A percentile compares a stretch with the other conserved stretches of the same genome.
These are phyloP conservation scores for Selenia dentaria DNA, from an alignment of 2,888 invertebrate species.

Conservation along the genomic window DNA sequence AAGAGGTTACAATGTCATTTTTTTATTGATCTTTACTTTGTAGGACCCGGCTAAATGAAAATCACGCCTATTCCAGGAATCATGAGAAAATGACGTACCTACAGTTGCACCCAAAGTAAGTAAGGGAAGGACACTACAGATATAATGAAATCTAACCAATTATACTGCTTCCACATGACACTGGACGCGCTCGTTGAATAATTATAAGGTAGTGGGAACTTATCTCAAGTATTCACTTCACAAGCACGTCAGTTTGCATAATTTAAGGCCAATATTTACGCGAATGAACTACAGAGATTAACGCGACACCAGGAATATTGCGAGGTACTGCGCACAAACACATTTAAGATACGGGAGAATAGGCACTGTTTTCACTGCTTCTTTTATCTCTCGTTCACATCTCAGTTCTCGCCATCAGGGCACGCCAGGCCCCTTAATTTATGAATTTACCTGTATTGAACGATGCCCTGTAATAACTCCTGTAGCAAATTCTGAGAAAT, in stretches of 20 bases:
- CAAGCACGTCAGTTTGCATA: conserved; percentile 32
- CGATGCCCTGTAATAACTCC: conserved; percentile 39
- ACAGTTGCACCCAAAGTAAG: not conserved
- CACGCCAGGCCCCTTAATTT: conserved; percentile 13
- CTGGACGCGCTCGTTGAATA: conserved; percentile 13
- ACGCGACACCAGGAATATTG: not conserved
- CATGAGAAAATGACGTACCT: not conserved
- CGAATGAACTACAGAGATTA: conserved; percentile 8
- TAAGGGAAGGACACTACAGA: not conserved
- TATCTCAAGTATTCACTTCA: conserved; percentile 16
- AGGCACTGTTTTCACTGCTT: not conserved
- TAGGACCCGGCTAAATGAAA: conserved; percentile 1
- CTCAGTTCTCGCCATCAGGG: conserved; percentile 2
- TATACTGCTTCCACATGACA: conserved; percentile 13
- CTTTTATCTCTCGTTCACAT: not conserved
- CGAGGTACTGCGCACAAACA: not conserved
- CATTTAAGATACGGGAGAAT: not conserved
- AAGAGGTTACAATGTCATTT: not conserved
- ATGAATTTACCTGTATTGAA: conserved; percentile 63
- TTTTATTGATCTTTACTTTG: not conserved
- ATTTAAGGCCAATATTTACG: conserved; percentile 16
- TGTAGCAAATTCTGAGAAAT: conserved; percentile 69
- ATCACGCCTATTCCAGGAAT: conserved; percentile 7
- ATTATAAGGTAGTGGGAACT: conserved; percentile 8
- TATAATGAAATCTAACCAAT: not conserved